Conservation (phyloP, 1,140 invertebrate species). For the Ceratina australensis region DNA sequence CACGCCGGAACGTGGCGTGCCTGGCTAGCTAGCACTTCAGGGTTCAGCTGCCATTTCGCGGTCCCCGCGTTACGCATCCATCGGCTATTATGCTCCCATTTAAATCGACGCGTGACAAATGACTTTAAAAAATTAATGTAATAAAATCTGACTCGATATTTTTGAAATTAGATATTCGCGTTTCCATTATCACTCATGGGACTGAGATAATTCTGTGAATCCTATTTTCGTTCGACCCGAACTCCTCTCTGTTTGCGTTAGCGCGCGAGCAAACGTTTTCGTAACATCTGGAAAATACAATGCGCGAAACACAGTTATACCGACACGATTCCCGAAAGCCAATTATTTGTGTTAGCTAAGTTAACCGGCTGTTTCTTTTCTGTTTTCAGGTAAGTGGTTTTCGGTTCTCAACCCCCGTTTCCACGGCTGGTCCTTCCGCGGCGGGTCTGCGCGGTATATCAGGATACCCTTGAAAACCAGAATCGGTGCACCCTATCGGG, state of each 20-base stretch:
- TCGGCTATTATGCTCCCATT: conserved; percentile 26
- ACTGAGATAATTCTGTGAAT: conserved; percentile 4
- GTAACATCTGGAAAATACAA: conserved; percentile 15
- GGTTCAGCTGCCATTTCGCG: neutral
- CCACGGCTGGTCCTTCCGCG: neutral
- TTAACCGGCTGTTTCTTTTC: conserved; percentile 67
- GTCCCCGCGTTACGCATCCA: neutral
- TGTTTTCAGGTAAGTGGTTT: conserved; percentile 68
- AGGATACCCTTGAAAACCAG: conserved; percentile 3
- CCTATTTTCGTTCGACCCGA: neutral
- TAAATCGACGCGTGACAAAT: neutral
- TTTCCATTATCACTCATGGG: neutral
- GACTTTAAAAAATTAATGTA: too few relatives aligned
- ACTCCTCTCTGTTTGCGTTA: too few relatives aligned
- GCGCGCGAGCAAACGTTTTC: neutral
- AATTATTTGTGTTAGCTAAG: conserved; percentile 66
- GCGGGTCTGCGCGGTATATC: conserved; percentile 31
- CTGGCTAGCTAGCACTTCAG: conserved; percentile 41
- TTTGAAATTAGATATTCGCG: neutral
- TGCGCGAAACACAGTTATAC: conserved; percentile 1
- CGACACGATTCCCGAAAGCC: conserved; percentile 12
- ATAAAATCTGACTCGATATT: too few relatives aligned
- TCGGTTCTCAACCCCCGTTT: conserved; percentile 24
- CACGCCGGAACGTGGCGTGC: neutral
- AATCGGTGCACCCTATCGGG: neutral